Conservation (phyloP, 2,888 invertebrate species). For the Saturnia japonica region DNA sequence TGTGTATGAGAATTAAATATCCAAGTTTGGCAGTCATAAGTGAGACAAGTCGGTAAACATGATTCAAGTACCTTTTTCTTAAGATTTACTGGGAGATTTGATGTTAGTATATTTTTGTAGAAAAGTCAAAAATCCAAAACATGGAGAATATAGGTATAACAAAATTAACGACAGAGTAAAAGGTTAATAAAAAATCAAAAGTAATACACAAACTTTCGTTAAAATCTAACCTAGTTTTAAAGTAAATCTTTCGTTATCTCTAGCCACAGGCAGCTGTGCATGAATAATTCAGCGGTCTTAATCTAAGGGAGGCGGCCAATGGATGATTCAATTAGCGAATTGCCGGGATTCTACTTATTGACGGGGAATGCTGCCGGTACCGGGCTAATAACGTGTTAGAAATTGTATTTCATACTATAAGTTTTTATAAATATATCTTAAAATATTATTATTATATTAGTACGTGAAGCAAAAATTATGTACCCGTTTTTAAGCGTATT, state of each 20-base stretch:
- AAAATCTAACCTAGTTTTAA: conserved; percentile 1
- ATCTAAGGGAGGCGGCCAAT: conserved; percentile 17
- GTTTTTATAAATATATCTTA: neutral
- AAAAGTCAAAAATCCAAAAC: too few species aligned
- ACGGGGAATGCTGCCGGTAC: conserved; percentile 8
- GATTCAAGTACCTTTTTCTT: too few species aligned
- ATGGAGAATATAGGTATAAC: too few species aligned
- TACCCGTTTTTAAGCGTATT: too few species aligned
- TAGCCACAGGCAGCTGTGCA: conserved; percentile 11
- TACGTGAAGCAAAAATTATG: too few species aligned
- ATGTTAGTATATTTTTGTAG: too few species aligned
- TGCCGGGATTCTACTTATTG: conserved; percentile 19
- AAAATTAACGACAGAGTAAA: neutral
- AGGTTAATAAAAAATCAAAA: neutral
- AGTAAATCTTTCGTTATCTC: conserved; percentile 20
- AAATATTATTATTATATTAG: too few species aligned
- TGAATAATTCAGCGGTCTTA: conserved; percentile 21
- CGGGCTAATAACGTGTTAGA: conserved; percentile 7
- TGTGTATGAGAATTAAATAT: too few species aligned
- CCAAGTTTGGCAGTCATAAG: too few species aligned
- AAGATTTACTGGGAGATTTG: too few species aligned
- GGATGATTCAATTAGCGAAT: conserved; percentile 23
- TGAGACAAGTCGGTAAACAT: too few species aligned
- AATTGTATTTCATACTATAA: neutral
- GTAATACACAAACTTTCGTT: conserved; percentile 1